Base-by-base conservation (phyloP, 2,797 vertebrate genomes). In the Syngnathus acus region DNA sequence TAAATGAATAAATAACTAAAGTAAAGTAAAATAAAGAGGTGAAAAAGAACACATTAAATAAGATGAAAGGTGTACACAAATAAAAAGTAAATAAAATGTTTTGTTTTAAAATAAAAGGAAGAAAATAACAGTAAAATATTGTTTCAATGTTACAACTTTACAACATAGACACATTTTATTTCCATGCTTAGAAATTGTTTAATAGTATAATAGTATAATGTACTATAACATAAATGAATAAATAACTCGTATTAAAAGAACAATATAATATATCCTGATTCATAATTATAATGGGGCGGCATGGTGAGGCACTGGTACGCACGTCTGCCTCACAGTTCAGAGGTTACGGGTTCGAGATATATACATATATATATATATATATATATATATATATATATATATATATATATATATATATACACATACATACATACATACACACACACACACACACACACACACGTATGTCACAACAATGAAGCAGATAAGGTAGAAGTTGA, bases 1-100 rank as follows among this genome's bases (percentile, higher is more conserved):
- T 47, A 47, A 14, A 13, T 43, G 42, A 47, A 47, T 16, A 47
- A 14, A 6, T 47, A 47, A 47, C 45, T 47, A n/a, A 3, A n/a
- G n/a, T n/a, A n/a, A n/a, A n/a, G n/a, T n/a, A n/a, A n/a, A n/a
- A 65, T 64, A 70, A 74, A 65, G 51, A 39, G 40, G 43, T 71
- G 66, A 65, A 45, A 66, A 45, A 23, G 26, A 6, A 32, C 13
- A 32, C 42, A 26, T 42, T 13, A 61, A 23, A 42, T 61, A 16
- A 26, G 21, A 10, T 55, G 2, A 55, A 54, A 32, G 21, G 65
- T 55, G 8, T 8, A 26, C 23, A 55, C 53, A 55, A 14, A 32
- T 55, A 26, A n/a, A n/a, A n/a, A n/a, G n/a, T n/a, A n/a, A n/a
- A n/a, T n/a, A n/a, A n/a, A n/a, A n/a, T n/a, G n/a, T n/a, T n/a